These are phyloP conservation scores for Petrolisthes cinctipes DNA, from an alignment of 2,888 invertebrate genomes.

Conservation along the genomic window DNA sequence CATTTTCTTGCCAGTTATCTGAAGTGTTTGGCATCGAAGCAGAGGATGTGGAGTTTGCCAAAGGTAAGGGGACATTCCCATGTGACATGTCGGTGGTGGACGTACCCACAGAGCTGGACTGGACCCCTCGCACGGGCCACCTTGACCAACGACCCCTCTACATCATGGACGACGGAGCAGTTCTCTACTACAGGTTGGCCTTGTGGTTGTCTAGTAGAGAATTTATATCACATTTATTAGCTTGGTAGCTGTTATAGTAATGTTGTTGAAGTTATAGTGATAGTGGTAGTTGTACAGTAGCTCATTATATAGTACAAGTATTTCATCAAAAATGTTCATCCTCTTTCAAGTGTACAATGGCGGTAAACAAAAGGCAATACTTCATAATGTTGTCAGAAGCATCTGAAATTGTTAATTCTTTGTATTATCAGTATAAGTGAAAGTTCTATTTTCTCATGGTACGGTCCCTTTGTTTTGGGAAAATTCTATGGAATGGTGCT, in stretches of 20 bases:
- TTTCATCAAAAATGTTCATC: too few relatives aligned
- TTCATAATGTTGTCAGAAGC: too few relatives aligned
- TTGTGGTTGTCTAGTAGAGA: not conserved
- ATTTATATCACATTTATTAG: not conserved
- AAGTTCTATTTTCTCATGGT: too few relatives aligned
- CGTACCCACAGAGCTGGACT: conserved; percentile 76
- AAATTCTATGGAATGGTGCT: too few relatives aligned
- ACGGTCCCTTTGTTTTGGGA: too few relatives aligned
- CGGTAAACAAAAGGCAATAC: too few relatives aligned
- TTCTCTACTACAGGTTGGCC: conserved; percentile 78
- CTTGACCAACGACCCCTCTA: conserved; percentile 75
- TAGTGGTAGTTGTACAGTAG: too few relatives aligned
- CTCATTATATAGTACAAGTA: too few relatives aligned
- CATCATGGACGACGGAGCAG: conserved; percentile 76
- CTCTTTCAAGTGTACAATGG: too few relatives aligned
- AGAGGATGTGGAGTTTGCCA: conserved; percentile 77
- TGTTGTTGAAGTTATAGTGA: too few relatives aligned
- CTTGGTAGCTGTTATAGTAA: not conserved
- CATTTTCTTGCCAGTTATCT: conserved; percentile 70
- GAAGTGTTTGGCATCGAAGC: conserved; percentile 75
- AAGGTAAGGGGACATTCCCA: conserved; percentile 75
- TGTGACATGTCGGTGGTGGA: conserved; percentile 77
- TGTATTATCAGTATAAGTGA: too few relatives aligned
- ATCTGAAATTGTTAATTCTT: too few relatives aligned
- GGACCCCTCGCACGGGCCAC: conserved; percentile 74